Conservation (phyloP, 1,140 invertebrate genomes). For the Chymomyza costata region DNA sequence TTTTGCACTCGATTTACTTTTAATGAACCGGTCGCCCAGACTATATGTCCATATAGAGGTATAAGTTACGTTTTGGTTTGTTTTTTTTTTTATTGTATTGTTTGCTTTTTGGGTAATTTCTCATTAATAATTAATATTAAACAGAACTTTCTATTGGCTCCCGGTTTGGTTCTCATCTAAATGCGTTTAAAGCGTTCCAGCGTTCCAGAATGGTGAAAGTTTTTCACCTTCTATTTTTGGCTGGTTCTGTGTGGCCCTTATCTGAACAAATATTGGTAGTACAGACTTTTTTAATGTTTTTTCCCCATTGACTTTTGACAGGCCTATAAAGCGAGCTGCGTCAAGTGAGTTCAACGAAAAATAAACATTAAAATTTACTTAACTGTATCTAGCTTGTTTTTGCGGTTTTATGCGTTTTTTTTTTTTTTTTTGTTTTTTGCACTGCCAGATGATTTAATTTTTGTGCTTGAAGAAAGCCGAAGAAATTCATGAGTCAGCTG, state of each 20-base stretch:
- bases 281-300: constrained; percentile 17
- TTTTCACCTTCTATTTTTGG: constrained; percentile 20
- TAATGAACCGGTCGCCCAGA: constrained; percentile 46
- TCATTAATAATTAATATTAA: constrained; percentile 60
- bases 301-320: constrained; percentile 12
- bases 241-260: constrained; percentile 7
- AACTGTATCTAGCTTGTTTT: constrained; percentile 62
- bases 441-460: constrained; percentile 29
- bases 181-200: constrained; percentile 49
- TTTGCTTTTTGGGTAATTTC: constrained; percentile 55
- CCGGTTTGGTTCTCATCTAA: constrained; percentile 57
- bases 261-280: constrained; percentile 12
- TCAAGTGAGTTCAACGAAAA: constrained; percentile 49
- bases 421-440: neutral
- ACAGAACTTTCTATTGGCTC: constrained; percentile 66
- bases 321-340: too few species aligned
- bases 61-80: constrained; percentile 20
- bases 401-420: constrained; percentile 1
- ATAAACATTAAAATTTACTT: constrained; percentile 64
- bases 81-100: constrained; percentile 16
- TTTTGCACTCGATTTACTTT: constrained; percentile 69
- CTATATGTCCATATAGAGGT: constrained; percentile 21
- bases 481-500: constrained; percentile 51
- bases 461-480: constrained; percentile 36
- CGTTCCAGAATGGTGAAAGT: constrained; percentile 62